A percentile compares a stretch with the other conserved stretches of the same genome.
Evolutionary conservation across 2,888 invertebrate species (phyloP).

Genomic region (Halocaridina rubra): DNA sequence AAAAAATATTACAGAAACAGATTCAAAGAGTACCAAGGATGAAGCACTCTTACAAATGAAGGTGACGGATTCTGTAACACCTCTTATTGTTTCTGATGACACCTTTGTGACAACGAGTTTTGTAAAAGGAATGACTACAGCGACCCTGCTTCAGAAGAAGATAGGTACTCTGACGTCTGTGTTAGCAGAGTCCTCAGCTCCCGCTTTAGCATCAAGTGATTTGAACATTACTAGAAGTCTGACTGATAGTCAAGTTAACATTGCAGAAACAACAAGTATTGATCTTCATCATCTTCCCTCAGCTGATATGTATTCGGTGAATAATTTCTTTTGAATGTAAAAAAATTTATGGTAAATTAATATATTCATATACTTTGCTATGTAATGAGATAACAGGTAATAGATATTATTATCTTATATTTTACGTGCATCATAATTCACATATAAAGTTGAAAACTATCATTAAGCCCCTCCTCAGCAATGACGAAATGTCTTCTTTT

Average conservation of each 20-base stretch:
- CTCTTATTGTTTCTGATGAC: background rate
- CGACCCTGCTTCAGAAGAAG: background rate
- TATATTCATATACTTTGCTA: too few relatives aligned
- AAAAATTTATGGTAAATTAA: too few relatives aligned
- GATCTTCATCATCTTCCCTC: constrained; percentile 40
- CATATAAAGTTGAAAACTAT: too few relatives aligned
- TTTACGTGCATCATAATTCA: too few relatives aligned
- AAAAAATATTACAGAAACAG: background rate
- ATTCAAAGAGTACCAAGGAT: background rate
- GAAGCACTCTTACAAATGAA: background rate
- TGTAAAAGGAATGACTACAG: background rate
- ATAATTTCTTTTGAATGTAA: too few relatives aligned
- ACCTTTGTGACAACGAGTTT: background rate
- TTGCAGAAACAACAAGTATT: constrained; percentile 26
- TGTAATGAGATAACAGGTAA: too few relatives aligned
- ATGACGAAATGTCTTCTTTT: too few relatives aligned
- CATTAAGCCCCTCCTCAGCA: too few relatives aligned
- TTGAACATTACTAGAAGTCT: constrained; percentile 1
- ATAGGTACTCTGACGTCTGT: background rate
- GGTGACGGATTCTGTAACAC: background rate
- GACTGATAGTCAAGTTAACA: background rate
- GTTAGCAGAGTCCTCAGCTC: background rate
- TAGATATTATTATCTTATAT: too few relatives aligned
- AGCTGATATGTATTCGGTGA: constrained; percentile 41
- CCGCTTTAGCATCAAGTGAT: background rate